phyloP scores from a whole-genome alignment of 2,888 invertebrate genomes.

The Mythimna vitellina region DNA sequence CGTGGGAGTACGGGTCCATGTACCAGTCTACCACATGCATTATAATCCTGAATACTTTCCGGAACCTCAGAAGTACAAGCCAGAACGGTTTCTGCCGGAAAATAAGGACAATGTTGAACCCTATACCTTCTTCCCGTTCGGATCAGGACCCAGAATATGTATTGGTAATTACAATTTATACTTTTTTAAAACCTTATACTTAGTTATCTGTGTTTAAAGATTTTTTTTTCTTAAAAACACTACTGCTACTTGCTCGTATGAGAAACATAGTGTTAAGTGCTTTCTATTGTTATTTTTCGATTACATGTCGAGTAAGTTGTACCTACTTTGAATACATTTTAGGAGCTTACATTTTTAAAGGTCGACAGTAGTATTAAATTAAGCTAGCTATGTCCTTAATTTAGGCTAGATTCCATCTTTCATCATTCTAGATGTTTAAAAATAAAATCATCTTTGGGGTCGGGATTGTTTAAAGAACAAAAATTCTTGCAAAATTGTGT shows the following conservation, averaged over 20 bases:
- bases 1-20: conserved; percentile 71
- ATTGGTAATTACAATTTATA: conserved; percentile 69
- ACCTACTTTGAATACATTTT: too few relatives aligned
- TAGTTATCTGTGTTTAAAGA: background rate
- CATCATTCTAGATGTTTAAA: too few relatives aligned
- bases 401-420: background rate
- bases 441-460: background rate
- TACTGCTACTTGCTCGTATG: too few relatives aligned
- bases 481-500: background rate
- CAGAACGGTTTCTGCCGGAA: conserved; percentile 75
- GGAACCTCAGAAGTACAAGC: conserved; percentile 72
- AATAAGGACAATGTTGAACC: conserved; percentile 68
- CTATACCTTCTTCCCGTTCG: conserved; percentile 76
- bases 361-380: too few relatives aligned
- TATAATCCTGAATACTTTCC: conserved; percentile 71
- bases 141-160: conserved; percentile 76
- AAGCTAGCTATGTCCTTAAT: background rate
- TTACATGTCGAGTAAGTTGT: too few relatives aligned
- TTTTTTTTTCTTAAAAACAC: too few relatives aligned
- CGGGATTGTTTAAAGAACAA: background rate
- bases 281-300: too few relatives aligned
- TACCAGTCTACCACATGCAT: conserved; percentile 75
- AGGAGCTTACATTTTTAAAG: too few relatives aligned
- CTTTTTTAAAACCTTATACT: background rate
- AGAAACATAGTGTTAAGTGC: too few relatives aligned